Evolutionary conservation across 2,888 invertebrate genomes (phyloP).

Genomic region (Pristionchus mayeri): DNA sequence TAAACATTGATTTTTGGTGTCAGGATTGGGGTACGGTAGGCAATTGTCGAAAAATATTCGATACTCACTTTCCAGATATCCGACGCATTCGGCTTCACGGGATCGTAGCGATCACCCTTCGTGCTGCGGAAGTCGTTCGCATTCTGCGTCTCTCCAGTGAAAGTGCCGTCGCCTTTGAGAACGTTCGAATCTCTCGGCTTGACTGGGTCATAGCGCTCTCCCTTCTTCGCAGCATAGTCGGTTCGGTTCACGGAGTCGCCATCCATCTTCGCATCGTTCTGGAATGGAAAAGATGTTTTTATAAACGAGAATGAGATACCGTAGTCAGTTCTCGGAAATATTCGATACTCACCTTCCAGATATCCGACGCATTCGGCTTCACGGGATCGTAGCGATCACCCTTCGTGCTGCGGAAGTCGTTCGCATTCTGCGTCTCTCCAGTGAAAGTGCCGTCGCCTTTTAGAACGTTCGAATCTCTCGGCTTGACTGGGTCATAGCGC

Average conservation of each 20-base stretch:
- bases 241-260: slow-evolving; percentile 53
- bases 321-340: too few species aligned
- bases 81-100: slow-evolving; percentile 23
- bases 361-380: neutral
- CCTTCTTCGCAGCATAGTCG: slow-evolving; percentile 55
- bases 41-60: too few species aligned
- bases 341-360: slow-evolving; percentile 59
- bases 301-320: too few species aligned
- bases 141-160: slow-evolving; percentile 45
- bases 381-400: slow-evolving; percentile 55
- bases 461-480: slow-evolving; percentile 63
- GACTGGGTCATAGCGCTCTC: slow-evolving; percentile 51
- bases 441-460: slow-evolving; percentile 58
- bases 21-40: too few species aligned
- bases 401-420: slow-evolving; percentile 55
- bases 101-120: slow-evolving; percentile 40
- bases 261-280: slow-evolving; percentile 38
- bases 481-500: slow-evolving; percentile 57
- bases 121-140: slow-evolving; percentile 33
- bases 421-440: slow-evolving; percentile 54
- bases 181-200: slow-evolving; percentile 50
- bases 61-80: slow-evolving; percentile 54
- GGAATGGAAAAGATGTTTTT: neutral
- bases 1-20: too few species aligned
- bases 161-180: slow-evolving; percentile 50